These are phyloP conservation scores for Tupaia chinensis DNA, from an alignment of 2,113 vertebrate species.

Conservation along the genomic window DNA sequence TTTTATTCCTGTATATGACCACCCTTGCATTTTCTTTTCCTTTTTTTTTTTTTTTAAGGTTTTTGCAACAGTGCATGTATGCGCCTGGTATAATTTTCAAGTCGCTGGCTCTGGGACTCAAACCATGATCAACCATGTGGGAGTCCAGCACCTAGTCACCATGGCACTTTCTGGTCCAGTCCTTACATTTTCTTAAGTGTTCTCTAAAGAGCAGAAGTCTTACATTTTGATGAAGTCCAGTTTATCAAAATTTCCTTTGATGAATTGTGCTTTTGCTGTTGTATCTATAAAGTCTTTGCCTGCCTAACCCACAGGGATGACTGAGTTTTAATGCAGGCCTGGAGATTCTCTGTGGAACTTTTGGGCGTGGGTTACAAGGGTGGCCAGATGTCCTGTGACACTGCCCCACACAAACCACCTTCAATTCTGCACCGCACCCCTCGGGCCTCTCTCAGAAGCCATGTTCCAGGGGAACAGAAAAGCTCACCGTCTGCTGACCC, in stretches of 20 bases:
- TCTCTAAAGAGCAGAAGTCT: not conserved
- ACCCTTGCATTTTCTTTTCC: not conserved
- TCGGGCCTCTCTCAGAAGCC: not conserved
- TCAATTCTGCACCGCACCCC: not conserved
- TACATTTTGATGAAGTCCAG: not conserved
- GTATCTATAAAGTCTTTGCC: not conserved
- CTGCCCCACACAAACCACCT: too few relatives aligned
- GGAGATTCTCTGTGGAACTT: not conserved
- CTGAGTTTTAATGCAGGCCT: not conserved
- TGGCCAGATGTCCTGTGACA: not conserved
- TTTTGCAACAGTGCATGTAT: too few relatives aligned
- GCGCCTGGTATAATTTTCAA: too few relatives aligned
- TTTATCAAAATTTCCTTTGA: not conserved
- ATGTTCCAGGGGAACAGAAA: not conserved
- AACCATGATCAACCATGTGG: too few relatives aligned
- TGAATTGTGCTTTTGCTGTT: not conserved
- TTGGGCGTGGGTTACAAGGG: not conserved
- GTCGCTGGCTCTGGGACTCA: too few relatives aligned
- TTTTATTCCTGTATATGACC: not conserved
- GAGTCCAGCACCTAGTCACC: too few relatives aligned
- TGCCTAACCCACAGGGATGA: not conserved
- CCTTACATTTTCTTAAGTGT: not conserved
- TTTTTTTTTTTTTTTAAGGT: not conserved
- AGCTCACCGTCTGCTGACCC: not conserved
- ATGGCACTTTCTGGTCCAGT: too few relatives aligned